Conservation (phyloP, 2,888 invertebrate genomes). For the Drosophila imparisetae region DNA sequence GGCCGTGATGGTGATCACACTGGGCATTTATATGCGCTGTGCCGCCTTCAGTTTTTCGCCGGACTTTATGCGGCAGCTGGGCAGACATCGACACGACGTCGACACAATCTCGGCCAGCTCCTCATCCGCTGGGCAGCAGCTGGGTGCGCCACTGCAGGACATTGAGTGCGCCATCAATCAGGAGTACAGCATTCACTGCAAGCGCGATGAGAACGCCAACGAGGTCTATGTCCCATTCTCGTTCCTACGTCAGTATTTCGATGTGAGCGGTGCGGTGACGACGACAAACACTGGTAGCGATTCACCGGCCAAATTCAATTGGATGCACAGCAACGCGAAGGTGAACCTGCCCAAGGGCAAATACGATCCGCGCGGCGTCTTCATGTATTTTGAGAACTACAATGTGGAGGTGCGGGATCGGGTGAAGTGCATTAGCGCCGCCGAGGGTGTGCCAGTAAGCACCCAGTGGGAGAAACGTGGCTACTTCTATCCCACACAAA, state of each 20-base stretch:
- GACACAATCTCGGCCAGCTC: conserved; percentile 31
- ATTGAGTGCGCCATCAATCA: conserved; percentile 96
- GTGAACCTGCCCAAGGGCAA: conserved; percentile 94
- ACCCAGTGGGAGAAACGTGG: conserved; percentile 98
- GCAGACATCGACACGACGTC: conserved; percentile 52
- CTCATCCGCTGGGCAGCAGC: conserved; percentile 32
- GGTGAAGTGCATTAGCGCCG: conserved; percentile 97
- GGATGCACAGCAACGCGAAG: conserved; percentile 97
- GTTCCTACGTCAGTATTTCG: conserved; percentile 96
- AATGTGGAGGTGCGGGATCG: conserved; percentile 97
- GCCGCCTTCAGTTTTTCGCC: conserved; percentile 86
- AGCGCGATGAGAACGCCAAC: conserved; percentile 88
- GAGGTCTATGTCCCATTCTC: conserved; percentile 97
- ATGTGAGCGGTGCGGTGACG: conserved; percentile 93
- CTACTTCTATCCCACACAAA: conserved; percentile 99
- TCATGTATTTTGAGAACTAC: conserved; percentile 98
- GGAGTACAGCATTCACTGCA: conserved; percentile 92
- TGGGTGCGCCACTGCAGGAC: conserved; percentile 85
- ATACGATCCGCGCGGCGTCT: conserved; percentile 95
- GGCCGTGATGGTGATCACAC: conserved; percentile 88
- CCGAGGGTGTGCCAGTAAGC: conserved; percentile 97
- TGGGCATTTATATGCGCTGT: conserved; percentile 91
- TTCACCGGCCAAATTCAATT: conserved; percentile 91
- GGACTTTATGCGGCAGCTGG: conserved; percentile 80
- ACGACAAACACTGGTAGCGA: conserved; percentile 58